These are phyloP conservation scores for Boloria euphrosyne DNA, from an alignment of 2,888 invertebrate genomes.

Conservation along the genomic window DNA sequence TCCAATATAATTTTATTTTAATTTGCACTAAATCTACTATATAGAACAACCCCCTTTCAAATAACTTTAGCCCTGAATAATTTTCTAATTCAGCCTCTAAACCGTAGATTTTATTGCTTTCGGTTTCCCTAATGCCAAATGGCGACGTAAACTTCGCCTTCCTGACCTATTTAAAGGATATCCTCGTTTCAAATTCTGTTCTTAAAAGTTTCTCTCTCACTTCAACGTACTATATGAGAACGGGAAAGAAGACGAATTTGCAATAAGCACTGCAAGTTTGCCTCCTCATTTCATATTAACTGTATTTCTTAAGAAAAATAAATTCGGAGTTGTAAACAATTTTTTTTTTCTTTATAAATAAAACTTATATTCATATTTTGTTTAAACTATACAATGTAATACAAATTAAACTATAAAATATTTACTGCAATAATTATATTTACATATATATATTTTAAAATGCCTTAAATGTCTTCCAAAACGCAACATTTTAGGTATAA, in stretches of 20 bases:
- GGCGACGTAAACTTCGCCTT: constrained; percentile 78
- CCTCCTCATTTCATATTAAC: constrained; percentile 25
- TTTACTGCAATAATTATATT: no score
- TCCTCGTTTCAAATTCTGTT: constrained; percentile 67
- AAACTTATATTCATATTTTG: neutral
- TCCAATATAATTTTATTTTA: constrained; percentile 23
- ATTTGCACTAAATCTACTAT: constrained; percentile 34
- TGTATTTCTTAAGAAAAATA: neutral
- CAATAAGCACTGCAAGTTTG: constrained; percentile 34
- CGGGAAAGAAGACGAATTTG: constrained; percentile 51
- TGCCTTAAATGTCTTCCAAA: neutral
- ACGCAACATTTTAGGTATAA: constrained; percentile 8
- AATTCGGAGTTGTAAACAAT: neutral
- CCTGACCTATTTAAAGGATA: constrained; percentile 80
- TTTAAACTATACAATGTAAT: no score
- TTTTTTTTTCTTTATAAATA: neutral
- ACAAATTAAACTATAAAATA: no score
- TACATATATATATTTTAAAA: no score
- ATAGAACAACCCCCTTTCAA: constrained; percentile 40
- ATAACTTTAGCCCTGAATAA: constrained; percentile 58
- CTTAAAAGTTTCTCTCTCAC: constrained; percentile 57
- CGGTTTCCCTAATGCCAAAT: constrained; percentile 70
- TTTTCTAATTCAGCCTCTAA: constrained; percentile 68
- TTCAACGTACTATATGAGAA: constrained; percentile 49
- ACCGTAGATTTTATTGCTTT: constrained; percentile 70